Evolutionary conservation across 2,797 vertebrate genomes (phyloP).

Genomic region (Emys orbicularis): DNA sequence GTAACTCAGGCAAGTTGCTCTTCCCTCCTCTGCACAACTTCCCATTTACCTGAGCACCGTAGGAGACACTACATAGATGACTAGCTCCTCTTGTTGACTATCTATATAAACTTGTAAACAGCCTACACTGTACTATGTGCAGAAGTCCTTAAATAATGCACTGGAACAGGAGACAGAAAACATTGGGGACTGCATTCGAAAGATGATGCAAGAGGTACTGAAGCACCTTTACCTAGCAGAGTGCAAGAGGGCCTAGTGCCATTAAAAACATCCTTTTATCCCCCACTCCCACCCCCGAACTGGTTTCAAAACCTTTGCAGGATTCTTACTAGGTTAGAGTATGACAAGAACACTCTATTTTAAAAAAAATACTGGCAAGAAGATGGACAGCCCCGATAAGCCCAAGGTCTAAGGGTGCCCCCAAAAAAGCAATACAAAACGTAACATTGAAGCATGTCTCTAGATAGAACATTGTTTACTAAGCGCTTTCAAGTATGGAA

Average conservation of each 20-base stretch:
- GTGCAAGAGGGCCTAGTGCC: neutral
- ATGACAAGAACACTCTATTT: neutral
- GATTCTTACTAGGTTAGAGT: neutral
- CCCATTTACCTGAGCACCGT: neutral
- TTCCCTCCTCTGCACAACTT: neutral
- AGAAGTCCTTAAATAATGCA: neutral
- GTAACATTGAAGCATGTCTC: neutral
- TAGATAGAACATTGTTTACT: neutral
- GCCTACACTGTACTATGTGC: neutral
- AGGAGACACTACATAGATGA: neutral
- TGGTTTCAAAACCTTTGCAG: neutral
- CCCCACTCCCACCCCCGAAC: neutral
- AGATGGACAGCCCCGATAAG: neutral
- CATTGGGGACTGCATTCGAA: neutral
- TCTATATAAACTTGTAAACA: neutral
- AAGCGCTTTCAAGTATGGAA: neutral
- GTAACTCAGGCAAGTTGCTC: neutral
- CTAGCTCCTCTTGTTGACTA: neutral
- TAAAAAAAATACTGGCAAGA: slow-evolving; percentile 9
- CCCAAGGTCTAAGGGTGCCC: slow-evolving; percentile 7
- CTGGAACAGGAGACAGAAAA: neutral
- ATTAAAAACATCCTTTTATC: neutral
- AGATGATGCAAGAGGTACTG: neutral
- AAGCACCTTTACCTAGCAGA: neutral
- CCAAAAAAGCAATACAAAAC: slow-evolving; percentile 12